Conservation (phyloP, 2,888 invertebrate species). For the Aspidiotus rigidus region DNA sequence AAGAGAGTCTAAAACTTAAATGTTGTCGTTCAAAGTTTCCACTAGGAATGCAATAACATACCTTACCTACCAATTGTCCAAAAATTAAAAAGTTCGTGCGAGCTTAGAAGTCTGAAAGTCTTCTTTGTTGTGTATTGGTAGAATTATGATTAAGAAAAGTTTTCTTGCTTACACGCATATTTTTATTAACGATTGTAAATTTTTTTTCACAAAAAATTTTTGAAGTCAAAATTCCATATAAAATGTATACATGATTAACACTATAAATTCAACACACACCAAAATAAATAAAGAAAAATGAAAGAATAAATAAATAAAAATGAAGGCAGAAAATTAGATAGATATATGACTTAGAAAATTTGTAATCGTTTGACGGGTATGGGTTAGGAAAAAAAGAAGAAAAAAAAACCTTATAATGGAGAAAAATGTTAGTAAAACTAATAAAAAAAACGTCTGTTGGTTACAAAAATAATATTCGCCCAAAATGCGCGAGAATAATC, state of each 20-base stretch:
- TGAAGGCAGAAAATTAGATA: no score
- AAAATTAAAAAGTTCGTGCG: no score
- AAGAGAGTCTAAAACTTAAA: no score
- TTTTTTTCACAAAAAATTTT: background rate
- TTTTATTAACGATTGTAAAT: constrained; percentile 16
- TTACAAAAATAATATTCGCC: constrained; percentile 1
- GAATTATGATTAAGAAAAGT: background rate
- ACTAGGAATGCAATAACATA: no score
- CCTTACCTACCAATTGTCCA: no score
- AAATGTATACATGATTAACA: constrained; percentile 1
- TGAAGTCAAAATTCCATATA: background rate
- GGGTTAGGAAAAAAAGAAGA: background rate
- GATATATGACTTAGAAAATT: no score
- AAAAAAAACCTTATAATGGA: background rate
- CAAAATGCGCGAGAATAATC: no score
- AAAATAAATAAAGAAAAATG: constrained; percentile 9
- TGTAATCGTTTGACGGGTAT: no score
- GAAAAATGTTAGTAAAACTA: constrained; percentile 16
- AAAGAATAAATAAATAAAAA: constrained; percentile 14
- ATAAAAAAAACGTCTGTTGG: background rate
- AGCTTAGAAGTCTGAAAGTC: background rate
- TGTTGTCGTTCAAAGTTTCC: no score
- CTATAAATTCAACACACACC: constrained; percentile 20
- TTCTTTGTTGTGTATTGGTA: background rate
- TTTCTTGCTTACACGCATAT: background rate